Conservation (phyloP, 2,888 invertebrate species). For the Drosophila anomelani region DNA sequence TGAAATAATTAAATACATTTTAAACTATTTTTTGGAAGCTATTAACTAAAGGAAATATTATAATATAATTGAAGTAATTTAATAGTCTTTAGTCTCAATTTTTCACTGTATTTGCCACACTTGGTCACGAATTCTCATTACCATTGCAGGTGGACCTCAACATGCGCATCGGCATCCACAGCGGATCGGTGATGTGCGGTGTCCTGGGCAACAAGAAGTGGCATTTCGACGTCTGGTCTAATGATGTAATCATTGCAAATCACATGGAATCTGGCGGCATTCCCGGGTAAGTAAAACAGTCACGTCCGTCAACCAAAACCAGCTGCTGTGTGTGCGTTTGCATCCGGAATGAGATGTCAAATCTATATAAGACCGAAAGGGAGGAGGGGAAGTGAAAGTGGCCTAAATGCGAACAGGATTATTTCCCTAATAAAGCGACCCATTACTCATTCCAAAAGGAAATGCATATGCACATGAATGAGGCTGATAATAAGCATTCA, state of each 20-base stretch:
- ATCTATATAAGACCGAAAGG: not conserved
- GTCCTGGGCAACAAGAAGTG: constrained; percentile 96
- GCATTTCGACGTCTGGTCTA: constrained; percentile 97
- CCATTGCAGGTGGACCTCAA: constrained; percentile 92
- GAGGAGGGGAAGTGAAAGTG: not conserved
- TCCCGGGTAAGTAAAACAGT: constrained; percentile 90
- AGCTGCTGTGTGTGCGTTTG: constrained; percentile 15
- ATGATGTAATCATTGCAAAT: constrained; percentile 98
- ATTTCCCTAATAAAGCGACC: constrained; percentile 2
- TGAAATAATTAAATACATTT: not conserved
- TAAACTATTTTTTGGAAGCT: too few species aligned
- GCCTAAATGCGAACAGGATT: constrained; percentile 13
- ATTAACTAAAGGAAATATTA: too few species aligned
- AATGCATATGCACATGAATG: constrained; percentile 17
- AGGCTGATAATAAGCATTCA: constrained; percentile 1
- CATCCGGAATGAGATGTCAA: constrained; percentile 22
- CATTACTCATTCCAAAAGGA: constrained; percentile 5
- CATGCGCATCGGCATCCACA: constrained; percentile 99
- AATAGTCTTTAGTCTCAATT: not conserved
- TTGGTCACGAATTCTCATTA: constrained; percentile 27
- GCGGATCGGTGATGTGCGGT: constrained; percentile 97
- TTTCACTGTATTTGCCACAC: constrained; percentile 30
- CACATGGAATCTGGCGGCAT: constrained; percentile 98
- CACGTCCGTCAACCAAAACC: constrained; percentile 36
- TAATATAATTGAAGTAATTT: not conserved